A percentile compares a stretch with the other conserved stretches of the same genome.
Evolutionary conservation across 2,888 invertebrate species (phyloP).

Genomic region (Polymixis flavicincta): DNA sequence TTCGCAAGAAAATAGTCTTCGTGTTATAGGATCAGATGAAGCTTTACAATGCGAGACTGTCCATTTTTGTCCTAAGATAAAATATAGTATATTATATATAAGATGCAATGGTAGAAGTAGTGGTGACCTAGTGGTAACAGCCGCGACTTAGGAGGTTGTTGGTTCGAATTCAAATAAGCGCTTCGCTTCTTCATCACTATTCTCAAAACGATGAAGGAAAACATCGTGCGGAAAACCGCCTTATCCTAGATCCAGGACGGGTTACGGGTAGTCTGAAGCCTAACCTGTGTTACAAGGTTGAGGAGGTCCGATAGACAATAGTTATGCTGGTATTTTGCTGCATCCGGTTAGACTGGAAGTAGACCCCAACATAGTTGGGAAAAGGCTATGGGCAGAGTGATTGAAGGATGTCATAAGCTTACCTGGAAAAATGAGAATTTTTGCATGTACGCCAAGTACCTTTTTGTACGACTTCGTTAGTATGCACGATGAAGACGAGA

Average conservation of each 20-base stretch:
- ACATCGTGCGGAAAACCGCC: too few species aligned
- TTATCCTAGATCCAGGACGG: too few species aligned
- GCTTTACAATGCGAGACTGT: background rate
- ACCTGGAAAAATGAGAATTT: background rate
- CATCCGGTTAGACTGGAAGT: background rate
- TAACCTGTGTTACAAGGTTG: background rate
- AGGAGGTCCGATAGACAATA: background rate
- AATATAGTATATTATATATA: background rate
- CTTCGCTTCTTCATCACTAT: too few species aligned
- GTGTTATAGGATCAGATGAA: constrained; percentile 17
- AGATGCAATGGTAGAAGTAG: background rate
- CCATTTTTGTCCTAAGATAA: background rate
- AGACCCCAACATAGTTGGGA: background rate
- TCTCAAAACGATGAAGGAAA: too few species aligned
- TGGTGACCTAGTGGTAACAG: too few species aligned
- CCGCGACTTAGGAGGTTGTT: too few species aligned
- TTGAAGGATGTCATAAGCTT: too few species aligned
- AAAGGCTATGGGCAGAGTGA: background rate
- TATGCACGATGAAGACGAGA: too few species aligned
- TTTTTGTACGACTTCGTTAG: background rate
- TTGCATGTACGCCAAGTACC: too few species aligned
- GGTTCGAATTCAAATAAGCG: too few species aligned
- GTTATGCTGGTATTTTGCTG: background rate
- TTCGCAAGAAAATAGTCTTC: constrained; percentile 23
- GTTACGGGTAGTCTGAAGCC: background rate